Percentiles rank a stretch among this genome's conserved stretches.
Conservation (phyloP, 2,888 invertebrate genomes). For the Zelleria hepariella region DNA sequence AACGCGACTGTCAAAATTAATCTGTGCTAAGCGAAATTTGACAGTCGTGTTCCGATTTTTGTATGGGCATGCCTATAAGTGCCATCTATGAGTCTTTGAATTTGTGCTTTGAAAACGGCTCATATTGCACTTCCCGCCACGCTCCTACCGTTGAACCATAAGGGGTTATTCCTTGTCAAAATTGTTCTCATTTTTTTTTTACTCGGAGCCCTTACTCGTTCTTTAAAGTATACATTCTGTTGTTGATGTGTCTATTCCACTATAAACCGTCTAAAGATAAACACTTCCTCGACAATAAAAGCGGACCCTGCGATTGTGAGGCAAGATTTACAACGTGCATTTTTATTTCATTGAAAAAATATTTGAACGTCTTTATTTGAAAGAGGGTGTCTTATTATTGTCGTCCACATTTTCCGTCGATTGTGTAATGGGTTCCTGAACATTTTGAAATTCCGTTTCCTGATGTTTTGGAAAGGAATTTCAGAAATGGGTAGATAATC, state of each 20-base stretch:
- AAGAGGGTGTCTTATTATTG: background rate
- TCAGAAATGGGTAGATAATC: too few relatives aligned
- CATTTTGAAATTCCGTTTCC: background rate
- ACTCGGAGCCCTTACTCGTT: too few relatives aligned
- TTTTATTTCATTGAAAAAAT: conserved; percentile 4
- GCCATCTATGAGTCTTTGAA: too few relatives aligned
- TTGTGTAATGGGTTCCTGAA: background rate
- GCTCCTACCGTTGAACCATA: too few relatives aligned
- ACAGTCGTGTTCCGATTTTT: too few relatives aligned
- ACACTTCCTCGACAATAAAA: conserved; percentile 5
- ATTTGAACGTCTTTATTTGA: background rate
- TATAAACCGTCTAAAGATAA: conserved; percentile 1
- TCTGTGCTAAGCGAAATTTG: too few relatives aligned
- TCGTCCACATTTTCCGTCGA: background rate
- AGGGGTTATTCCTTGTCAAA: too few relatives aligned
- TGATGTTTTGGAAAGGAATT: background rate
- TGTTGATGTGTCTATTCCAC: background rate
- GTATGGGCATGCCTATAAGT: too few relatives aligned
- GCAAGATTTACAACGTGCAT: background rate
- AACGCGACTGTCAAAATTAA: too few relatives aligned
- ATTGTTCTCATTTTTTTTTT: too few relatives aligned
- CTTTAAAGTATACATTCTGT: background rate
- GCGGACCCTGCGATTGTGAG: background rate
- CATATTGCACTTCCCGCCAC: too few relatives aligned
- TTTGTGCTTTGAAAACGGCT: too few relatives aligned